Conservation (phyloP, 64 coral and sea anemone species). For the Porites australiensis region DNA sequence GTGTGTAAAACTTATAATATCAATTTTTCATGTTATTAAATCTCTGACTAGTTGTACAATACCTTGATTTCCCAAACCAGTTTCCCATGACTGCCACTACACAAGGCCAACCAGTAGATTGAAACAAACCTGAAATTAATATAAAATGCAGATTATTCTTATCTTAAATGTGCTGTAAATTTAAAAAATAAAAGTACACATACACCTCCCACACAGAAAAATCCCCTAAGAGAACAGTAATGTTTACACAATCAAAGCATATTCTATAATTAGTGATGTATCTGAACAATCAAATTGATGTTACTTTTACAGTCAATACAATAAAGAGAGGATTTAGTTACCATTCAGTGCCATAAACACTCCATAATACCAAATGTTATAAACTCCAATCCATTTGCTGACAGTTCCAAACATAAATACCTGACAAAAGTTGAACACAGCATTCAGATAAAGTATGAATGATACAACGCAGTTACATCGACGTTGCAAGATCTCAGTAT, state of each 20-base stretch:
- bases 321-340: not conserved
- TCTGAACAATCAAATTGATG: too few species aligned
- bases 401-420: constrained; percentile 96
- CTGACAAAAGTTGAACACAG: constrained; percentile 2
- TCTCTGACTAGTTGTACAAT: not conserved
- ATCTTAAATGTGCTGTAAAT: not conserved
- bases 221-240: too few species aligned
- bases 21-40: too few species aligned
- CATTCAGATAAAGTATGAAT: not conserved
- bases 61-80: constrained; percentile 98
- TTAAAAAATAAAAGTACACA: too few species aligned
- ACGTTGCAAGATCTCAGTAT: too few species aligned
- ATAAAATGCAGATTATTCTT: not conserved
- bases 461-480: not conserved
- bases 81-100: constrained; percentile 93
- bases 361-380: constrained; percentile 94
- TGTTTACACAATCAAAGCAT: too few species aligned
- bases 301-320: too few species aligned
- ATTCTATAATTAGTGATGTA: too few species aligned
- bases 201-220: too few species aligned
- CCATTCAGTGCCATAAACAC: constrained; percentile 95
- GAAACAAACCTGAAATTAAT: constrained; percentile 65
- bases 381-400: constrained; percentile 90
- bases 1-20: too few species aligned
- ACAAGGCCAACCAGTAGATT: constrained; percentile 94